Conservation (phyloP, 2,113 vertebrate genomes). For the Grammomys dolichurus region DNA sequence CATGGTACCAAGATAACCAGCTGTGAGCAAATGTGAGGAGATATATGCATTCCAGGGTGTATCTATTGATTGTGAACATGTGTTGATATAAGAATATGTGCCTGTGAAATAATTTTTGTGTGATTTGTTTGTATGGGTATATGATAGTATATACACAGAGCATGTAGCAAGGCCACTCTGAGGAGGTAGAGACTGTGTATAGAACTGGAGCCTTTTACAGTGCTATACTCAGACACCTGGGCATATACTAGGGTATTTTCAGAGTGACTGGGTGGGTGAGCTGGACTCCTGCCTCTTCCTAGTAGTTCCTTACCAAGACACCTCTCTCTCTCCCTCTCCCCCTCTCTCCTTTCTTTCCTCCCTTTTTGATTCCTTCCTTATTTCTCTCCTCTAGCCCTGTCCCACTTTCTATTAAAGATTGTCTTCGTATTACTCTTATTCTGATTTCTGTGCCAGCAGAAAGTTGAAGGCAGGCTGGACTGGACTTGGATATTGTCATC, state of each 20-base stretch:
- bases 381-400: too few relatives aligned
- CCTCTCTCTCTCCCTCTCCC: too few relatives aligned
- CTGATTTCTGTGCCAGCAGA: too few relatives aligned
- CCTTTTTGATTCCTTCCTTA: too few relatives aligned
- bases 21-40: neutral
- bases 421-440: too few relatives aligned
- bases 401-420: too few relatives aligned
- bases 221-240: neutral
- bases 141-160: neutral
- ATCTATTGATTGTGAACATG: neutral
- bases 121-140: neutral
- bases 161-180: neutral
- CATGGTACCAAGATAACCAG: too few relatives aligned
- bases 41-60: neutral
- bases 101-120: neutral
- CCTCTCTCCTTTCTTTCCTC: neutral
- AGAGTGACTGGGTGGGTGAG: neutral
- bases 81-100: too few relatives aligned
- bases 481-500: too few relatives aligned
- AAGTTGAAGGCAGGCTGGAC: too few relatives aligned
- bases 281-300: neutral
- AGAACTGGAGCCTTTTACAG: too few relatives aligned
- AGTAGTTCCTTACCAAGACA: neutral
- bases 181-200: neutral
- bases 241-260: neutral